A percentile compares a stretch with the other conserved stretches of the same genome.
These are phyloP conservation scores for Dasyprocta punctata DNA, from an alignment of 2,113 vertebrate species.

Conservation along the genomic window DNA sequence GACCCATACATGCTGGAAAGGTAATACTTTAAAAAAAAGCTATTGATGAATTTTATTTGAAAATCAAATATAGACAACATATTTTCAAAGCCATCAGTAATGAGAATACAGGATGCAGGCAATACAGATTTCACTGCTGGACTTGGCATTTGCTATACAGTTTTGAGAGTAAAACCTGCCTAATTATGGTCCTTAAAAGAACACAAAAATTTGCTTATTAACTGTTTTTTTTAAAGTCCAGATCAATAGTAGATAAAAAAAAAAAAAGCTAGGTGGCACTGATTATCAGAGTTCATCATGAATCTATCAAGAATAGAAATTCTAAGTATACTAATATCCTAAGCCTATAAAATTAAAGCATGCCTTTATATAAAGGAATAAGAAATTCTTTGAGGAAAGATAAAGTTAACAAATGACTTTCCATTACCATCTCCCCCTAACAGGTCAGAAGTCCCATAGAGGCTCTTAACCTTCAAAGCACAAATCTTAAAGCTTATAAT, in stretches of 20 bases:
- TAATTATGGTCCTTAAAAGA: slow-evolving; percentile 1
- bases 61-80: not conserved
- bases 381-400: not conserved
- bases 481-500: not conserved
- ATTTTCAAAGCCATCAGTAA: slow-evolving; percentile 15
- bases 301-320: not conserved
- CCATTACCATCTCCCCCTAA: not conserved
- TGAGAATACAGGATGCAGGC: not conserved
- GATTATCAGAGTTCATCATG: slow-evolving; percentile 6
- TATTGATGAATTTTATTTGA: not conserved
- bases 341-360: not conserved
- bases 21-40: not conserved
- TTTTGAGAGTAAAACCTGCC: not conserved
- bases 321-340: not conserved
- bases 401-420: not conserved
- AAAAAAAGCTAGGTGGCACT: not conserved
- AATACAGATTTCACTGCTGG: not conserved
- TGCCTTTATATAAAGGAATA: not conserved
- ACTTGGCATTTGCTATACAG: not conserved
- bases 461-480: not conserved
- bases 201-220: not conserved
- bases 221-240: not conserved
- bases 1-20: not conserved
- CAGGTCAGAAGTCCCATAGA: not conserved
- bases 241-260: not conserved